Conservation (phyloP, 2,797 vertebrate genomes). For the Leptodactylus fallax region DNA sequence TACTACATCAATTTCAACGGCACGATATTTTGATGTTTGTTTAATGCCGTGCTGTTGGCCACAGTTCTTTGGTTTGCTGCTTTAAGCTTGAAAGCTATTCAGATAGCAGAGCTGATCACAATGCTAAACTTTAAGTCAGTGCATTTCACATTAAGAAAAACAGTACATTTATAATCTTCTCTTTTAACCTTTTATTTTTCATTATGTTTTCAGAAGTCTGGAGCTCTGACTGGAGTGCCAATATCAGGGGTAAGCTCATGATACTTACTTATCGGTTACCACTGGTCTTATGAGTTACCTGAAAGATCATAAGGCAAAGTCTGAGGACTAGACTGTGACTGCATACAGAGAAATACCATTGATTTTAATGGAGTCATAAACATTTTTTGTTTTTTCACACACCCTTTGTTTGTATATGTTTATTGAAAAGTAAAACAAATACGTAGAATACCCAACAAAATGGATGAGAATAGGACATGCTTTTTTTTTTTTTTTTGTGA, state of each 20-base stretch:
- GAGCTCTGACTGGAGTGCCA: slow-evolving; percentile 90
- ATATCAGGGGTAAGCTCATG: slow-evolving; percentile 92
- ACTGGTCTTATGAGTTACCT: too few species aligned
- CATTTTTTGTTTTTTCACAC: too few species aligned
- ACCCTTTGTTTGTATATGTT: too few species aligned
- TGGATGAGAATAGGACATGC: too few species aligned
- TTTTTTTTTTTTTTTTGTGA: too few species aligned
- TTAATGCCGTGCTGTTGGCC: slow-evolving; percentile 17
- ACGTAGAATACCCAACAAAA: too few species aligned
- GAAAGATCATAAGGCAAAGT: too few species aligned
- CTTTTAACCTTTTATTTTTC: slow-evolving; percentile 42
- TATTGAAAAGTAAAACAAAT: too few species aligned
- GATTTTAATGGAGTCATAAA: too few species aligned
- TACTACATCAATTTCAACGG: neutral
- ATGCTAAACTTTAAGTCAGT: neutral
- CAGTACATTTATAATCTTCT: too few species aligned
- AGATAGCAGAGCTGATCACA: neutral
- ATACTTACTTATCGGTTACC: neutral
- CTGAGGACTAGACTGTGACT: too few species aligned
- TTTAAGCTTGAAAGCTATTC: neutral
- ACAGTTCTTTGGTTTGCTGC: neutral
- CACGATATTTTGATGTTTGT: slow-evolving; percentile 4
- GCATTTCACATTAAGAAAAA: neutral
- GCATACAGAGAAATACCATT: too few species aligned
- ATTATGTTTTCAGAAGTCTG: slow-evolving; percentile 86